Conservation (phyloP, 2,888 invertebrate species). For the Plusia festucae region DNA sequence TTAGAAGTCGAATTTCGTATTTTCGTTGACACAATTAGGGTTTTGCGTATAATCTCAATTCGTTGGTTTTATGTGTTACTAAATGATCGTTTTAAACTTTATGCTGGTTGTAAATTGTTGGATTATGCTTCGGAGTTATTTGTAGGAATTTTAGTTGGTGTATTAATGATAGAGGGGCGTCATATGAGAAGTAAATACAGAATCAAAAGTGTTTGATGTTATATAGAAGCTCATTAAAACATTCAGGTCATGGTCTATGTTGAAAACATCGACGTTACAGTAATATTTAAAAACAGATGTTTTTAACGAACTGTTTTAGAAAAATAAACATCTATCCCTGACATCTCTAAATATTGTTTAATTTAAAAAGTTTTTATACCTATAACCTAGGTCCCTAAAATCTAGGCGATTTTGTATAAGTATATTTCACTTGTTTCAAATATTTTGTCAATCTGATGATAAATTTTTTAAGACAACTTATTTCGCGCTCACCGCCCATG, state of each 20-base stretch:
- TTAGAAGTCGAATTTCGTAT: constrained; percentile 22
- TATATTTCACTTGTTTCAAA: background rate
- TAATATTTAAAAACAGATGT: constrained; percentile 26
- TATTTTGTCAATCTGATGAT: background rate
- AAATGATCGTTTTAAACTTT: constrained; percentile 65
- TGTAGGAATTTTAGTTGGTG: constrained; percentile 55
- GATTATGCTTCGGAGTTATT: constrained; percentile 56
- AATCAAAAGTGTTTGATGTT: constrained; percentile 48
- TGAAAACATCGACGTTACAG: constrained; percentile 31
- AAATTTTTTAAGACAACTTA: background rate
- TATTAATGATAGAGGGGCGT: constrained; percentile 38
- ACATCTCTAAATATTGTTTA: too few species aligned
- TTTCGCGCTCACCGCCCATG: background rate
- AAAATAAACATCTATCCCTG: background rate
- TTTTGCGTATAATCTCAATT: constrained; percentile 53
- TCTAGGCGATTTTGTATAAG: too few species aligned
- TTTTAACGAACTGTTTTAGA: background rate
- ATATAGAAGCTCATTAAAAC: constrained; percentile 46
- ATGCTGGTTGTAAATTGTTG: constrained; percentile 67
- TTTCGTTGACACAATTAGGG: constrained; percentile 40
- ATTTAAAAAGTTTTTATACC: too few species aligned
- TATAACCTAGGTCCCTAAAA: too few species aligned
- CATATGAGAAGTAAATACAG: constrained; percentile 34
- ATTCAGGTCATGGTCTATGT: constrained; percentile 56
- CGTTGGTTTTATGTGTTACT: constrained; percentile 56